Percentiles rank a stretch among this genome's conserved stretches.
Conservation (phyloP, 2,888 invertebrate genomes). For the Aspidiotus rigidus region DNA sequence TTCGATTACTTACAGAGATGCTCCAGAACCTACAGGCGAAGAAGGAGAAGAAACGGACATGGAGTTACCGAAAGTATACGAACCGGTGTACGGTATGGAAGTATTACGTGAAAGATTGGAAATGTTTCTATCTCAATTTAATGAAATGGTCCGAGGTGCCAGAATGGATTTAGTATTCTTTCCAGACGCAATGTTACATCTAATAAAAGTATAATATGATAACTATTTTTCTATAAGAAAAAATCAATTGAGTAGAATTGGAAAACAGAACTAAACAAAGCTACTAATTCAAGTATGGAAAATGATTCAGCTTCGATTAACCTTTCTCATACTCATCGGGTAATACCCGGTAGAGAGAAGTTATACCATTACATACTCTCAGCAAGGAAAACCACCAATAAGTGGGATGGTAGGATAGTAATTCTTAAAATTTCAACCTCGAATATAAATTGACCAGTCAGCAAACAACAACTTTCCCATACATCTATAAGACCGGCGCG, state of each 20-base stretch:
- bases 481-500: too few species aligned
- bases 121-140: constrained; percentile 85
- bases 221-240: background rate
- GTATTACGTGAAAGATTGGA: constrained; percentile 75
- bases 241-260: background rate
- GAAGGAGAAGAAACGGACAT: constrained; percentile 94
- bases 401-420: too few species aligned
- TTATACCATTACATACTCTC: too few species aligned
- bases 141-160: constrained; percentile 88
- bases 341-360: too few species aligned
- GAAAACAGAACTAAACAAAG: too few species aligned
- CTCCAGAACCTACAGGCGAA: constrained; percentile 94
- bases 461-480: too few species aligned
- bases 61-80: constrained; percentile 92
- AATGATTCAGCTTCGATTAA: too few species aligned
- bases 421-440: too few species aligned
- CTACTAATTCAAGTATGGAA: too few species aligned
- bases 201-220: constrained; percentile 57
- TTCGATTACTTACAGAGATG: constrained; percentile 56
- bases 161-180: constrained; percentile 96
- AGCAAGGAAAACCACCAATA: too few species aligned
- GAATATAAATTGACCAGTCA: too few species aligned
- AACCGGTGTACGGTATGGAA: constrained; percentile 74
- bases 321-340: too few species aligned
- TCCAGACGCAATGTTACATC: constrained; percentile 90